These are phyloP conservation scores for Apaloderma vittatum DNA, from an alignment of 2,113 vertebrate species.

Conservation along the genomic window DNA sequence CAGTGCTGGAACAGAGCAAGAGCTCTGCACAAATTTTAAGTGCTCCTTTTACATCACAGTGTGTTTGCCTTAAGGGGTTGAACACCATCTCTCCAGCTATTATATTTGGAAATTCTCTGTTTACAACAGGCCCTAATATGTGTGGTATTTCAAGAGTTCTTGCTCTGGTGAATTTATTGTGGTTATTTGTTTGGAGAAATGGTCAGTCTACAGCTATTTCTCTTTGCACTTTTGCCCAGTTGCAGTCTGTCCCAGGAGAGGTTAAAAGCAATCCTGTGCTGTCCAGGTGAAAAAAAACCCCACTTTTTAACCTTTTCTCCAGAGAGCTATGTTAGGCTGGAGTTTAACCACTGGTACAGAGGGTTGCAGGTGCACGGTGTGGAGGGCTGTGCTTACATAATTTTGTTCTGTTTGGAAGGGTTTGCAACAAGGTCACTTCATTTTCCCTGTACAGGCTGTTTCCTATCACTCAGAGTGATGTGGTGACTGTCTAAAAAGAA, in stretches of 20 bases:
- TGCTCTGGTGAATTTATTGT: neutral
- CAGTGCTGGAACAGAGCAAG: rapidly evolving
- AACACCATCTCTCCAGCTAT: neutral
- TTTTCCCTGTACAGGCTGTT: neutral
- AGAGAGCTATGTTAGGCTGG: neutral
- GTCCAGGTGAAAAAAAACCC: conserved; percentile 7
- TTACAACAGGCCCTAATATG: neutral
- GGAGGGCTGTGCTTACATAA: neutral
- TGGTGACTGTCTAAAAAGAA: neutral
- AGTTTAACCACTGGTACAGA: neutral
- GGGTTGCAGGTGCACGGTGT: neutral
- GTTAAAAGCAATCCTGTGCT: neutral
- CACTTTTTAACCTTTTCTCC: conserved; percentile 2
- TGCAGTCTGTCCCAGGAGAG: neutral
- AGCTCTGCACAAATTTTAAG: neutral
- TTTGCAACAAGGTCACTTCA: neutral
- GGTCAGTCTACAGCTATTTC: neutral
- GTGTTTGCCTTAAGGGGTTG: neutral
- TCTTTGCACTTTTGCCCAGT: neutral
- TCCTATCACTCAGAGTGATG: neutral
- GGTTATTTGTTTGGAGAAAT: conserved; percentile 10
- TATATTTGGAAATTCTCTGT: neutral
- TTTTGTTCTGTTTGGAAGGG: neutral
- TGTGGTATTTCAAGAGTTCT: conserved; percentile 8
- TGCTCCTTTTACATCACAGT: neutral